phyloP scores from a whole-genome alignment of 2,797 vertebrate species.

The Dicrostonyx torquatus region DNA sequence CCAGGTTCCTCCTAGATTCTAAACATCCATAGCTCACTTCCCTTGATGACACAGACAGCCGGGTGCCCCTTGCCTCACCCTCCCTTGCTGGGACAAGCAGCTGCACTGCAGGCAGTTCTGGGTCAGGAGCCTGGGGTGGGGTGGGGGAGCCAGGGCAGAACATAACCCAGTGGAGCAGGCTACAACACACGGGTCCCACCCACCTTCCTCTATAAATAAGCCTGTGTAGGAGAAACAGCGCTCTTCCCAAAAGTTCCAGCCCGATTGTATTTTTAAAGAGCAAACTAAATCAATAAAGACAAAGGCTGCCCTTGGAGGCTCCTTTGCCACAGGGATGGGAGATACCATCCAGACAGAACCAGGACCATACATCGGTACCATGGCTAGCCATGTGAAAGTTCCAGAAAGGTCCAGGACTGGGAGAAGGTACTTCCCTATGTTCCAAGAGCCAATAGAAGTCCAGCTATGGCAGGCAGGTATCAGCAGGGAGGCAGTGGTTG shows the following conservation, averaged over 20 bases:
- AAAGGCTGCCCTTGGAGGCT: not conserved
- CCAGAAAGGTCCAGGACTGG: not conserved
- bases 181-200: constrained; percentile 79
- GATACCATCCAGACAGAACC: accelerated
- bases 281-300: constrained; percentile 48
- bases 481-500: not conserved
- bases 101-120: not conserved
- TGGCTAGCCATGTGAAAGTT: accelerated
- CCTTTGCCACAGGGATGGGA: not conserved
- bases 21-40: not conserved
- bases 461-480: accelerated
- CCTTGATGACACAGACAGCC: accelerated
- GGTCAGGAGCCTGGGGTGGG: constrained; percentile 36
- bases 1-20: not conserved
- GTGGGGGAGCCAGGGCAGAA: constrained; percentile 45
- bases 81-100: constrained; percentile 36
- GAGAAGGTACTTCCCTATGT: not conserved
- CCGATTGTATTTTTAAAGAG: constrained; percentile 63
- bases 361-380: accelerated
- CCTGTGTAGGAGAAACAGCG: constrained; percentile 80
- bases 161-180: constrained; percentile 67
- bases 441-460: not conserved
- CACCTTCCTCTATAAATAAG: constrained; percentile 85
- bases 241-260: constrained; percentile 76
- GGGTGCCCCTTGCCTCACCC: not conserved